phyloP scores from a whole-genome alignment of 2,888 invertebrate genomes.

The Adelphocoris suturalis region DNA sequence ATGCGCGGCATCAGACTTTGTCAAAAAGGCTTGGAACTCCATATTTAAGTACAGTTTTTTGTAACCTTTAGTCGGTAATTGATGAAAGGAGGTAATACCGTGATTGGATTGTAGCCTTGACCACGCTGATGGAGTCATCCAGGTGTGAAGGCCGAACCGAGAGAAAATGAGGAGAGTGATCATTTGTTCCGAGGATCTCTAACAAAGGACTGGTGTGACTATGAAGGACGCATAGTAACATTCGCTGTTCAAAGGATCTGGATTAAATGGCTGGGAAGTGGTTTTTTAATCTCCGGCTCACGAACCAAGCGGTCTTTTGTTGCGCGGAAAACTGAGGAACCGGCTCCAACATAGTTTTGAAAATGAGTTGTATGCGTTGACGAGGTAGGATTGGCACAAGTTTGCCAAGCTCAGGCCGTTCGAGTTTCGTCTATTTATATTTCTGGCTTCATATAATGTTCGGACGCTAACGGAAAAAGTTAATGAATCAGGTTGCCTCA shows the following conservation, averaged over 20 bases:
- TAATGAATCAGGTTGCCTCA: too few relatives aligned
- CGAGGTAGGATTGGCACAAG: slow-evolving; percentile 45
- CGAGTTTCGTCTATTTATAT: not conserved
- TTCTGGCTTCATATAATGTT: too few relatives aligned
- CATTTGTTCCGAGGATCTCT: not conserved
- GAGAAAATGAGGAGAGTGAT: not conserved
- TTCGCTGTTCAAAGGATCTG: slow-evolving; percentile 1
- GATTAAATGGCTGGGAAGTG: not conserved
- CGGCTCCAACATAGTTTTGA: not conserved
- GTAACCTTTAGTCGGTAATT: too few relatives aligned
- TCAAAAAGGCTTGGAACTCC: too few relatives aligned
- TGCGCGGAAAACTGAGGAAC: not conserved
- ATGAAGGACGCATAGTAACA: not conserved
- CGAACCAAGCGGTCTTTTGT: slow-evolving; percentile 4
- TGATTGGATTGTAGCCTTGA: not conserved
- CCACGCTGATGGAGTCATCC: not conserved
- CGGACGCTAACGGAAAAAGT: too few relatives aligned
- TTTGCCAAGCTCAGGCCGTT: not conserved
- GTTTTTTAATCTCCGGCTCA: not conserved
- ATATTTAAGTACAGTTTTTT: too few relatives aligned
- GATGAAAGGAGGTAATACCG: not conserved
- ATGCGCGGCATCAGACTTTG: too few relatives aligned
- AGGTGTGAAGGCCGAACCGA: not conserved
- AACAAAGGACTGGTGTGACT: not conserved
- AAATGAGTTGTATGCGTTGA: not conserved